Conservation (phyloP, 2,888 invertebrate species). For the Anthrax anthrax region DNA sequence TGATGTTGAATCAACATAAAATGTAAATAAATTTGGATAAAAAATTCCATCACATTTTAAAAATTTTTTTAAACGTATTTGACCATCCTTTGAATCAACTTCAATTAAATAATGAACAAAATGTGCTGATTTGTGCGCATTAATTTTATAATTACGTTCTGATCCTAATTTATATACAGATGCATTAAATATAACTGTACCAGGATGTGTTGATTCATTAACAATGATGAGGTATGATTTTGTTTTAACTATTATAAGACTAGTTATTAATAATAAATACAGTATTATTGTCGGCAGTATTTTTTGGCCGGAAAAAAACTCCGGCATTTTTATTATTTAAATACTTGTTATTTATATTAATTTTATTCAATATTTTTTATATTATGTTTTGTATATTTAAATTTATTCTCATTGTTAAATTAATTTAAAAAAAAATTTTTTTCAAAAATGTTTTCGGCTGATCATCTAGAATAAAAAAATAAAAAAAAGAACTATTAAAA, state of each 20-base stretch:
- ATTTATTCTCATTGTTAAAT: no score
- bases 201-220: conserved; percentile 45
- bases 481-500: no score
- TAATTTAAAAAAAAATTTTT: no score
- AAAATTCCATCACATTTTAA: conserved; percentile 66
- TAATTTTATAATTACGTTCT: conserved; percentile 62
- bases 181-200: conserved; percentile 58
- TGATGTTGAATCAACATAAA: conserved; percentile 75
- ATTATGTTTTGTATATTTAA: no score
- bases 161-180: conserved; percentile 69
- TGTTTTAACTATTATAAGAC: conserved; percentile 13
- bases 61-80: conserved; percentile 54
- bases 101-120: conserved; percentile 65
- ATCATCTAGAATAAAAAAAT: no score
- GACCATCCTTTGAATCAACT: conserved; percentile 60
- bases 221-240: conserved; percentile 43
- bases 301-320: not conserved
- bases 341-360: no score
- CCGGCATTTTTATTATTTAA: conserved; percentile 3
- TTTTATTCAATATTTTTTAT: no score
- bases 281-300: conserved; percentile 1
- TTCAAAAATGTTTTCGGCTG: no score
- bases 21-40: conserved; percentile 72
- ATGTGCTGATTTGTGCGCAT: conserved; percentile 65
- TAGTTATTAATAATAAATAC: not conserved